Evolutionary conservation across 1,140 invertebrate genomes (phyloP).

Genomic region (Aphaenogaster floridana): DNA sequence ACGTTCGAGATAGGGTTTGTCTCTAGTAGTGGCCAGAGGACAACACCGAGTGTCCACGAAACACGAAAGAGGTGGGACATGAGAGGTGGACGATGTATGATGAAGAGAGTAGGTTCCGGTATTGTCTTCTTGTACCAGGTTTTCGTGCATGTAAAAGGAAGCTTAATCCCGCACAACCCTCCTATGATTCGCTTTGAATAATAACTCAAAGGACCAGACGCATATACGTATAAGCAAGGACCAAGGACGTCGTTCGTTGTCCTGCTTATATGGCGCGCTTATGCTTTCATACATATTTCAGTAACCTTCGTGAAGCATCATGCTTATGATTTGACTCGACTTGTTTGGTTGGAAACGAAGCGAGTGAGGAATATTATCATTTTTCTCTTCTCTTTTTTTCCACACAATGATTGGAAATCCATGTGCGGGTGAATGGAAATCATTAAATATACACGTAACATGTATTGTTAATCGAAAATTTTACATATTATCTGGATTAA

Average conservation of each 20-base stretch:
- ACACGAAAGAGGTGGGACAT: conserved; percentile 74
- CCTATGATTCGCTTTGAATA: conserved; percentile 85
- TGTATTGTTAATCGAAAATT: neutral
- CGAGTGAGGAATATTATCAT: conserved; percentile 16
- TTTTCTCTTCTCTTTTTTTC: neutral
- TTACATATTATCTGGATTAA: neutral
- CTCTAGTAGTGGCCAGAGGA: conserved; percentile 48
- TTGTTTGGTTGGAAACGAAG: conserved; percentile 58
- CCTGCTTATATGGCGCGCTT: conserved; percentile 73
- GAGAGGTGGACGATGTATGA: conserved; percentile 48
- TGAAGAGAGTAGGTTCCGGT: conserved; percentile 62
- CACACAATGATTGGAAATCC: neutral
- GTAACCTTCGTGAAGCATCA: conserved; percentile 74
- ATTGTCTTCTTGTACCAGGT: conserved; percentile 73
- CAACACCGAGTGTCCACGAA: conserved; percentile 52
- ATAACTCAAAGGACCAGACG: conserved; percentile 83
- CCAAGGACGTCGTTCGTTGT: conserved; percentile 70
- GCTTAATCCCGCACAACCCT: conserved; percentile 78
- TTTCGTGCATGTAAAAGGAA: conserved; percentile 81
- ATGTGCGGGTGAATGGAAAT: neutral
- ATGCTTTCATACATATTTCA: conserved; percentile 85
- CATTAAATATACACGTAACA: neutral
- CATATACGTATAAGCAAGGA: conserved; percentile 44
- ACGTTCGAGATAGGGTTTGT: conserved; percentile 22
- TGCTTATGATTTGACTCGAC: conserved; percentile 81